Percentiles rank a stretch among this genome's conserved stretches.
phyloP scores from a whole-genome alignment of 2,797 vertebrate genomes.

The Chanos chanos region DNA sequence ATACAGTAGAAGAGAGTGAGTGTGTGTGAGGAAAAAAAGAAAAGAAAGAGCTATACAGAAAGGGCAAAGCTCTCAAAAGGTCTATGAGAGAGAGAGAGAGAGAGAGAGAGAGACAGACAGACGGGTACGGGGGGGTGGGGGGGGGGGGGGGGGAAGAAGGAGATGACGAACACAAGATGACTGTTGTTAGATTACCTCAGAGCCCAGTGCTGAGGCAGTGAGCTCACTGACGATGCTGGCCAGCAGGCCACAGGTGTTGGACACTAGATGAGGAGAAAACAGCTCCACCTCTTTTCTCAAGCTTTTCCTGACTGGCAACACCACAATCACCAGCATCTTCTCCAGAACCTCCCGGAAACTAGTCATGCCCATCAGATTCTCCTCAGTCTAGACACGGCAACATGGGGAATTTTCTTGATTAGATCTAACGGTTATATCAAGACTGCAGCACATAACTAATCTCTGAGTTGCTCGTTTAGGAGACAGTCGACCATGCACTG shows the following conservation, averaged over 20 bases:
- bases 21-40: neutral
- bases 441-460: too few species aligned
- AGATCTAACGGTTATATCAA: too few species aligned
- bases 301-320: slow-evolving; percentile 93
- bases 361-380: slow-evolving; percentile 96
- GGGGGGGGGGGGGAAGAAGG: slow-evolving; percentile 5
- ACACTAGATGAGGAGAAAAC: slow-evolving; percentile 95
- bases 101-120: neutral
- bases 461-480: too few species aligned
- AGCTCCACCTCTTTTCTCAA: slow-evolving; percentile 93
- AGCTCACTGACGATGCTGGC: slow-evolving; percentile 97
- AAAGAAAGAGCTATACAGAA: too few species aligned
- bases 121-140: slow-evolving; percentile 33
- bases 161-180: neutral
- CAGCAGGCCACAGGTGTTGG: slow-evolving; percentile 93
- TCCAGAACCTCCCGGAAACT: slow-evolving; percentile 97
- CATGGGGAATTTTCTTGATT: too few species aligned
- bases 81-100: neutral
- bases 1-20: slow-evolving; percentile 6
- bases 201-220: slow-evolving; percentile 93
- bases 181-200: slow-evolving; percentile 78
- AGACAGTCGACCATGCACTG: too few species aligned
- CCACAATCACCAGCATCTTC: slow-evolving; percentile 98
- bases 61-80: neutral
- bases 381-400: slow-evolving; percentile 78